Conservation (phyloP, 2,113 vertebrate genomes). For the Cynoglossus semilaevis region DNA sequence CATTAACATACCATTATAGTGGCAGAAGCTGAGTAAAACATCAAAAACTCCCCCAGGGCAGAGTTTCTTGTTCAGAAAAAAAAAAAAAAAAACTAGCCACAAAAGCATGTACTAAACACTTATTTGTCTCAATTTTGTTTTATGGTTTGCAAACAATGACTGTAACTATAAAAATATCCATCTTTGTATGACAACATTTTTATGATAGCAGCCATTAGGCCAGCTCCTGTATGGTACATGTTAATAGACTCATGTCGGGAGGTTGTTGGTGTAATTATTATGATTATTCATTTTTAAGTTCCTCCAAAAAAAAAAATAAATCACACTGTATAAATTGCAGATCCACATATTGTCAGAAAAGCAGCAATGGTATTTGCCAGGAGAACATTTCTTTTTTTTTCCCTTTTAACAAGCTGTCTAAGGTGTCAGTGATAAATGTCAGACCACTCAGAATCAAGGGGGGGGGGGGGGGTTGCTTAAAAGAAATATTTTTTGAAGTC, state of each 20-base stretch:
- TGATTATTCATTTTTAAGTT: background rate
- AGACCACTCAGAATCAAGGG: constrained; percentile 34
- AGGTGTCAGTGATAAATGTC: constrained; percentile 26
- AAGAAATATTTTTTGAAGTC: constrained; percentile 20
- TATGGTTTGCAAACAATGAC: background rate
- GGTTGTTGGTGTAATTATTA: constrained; percentile 6
- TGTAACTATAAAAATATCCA: background rate
- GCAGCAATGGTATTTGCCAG: constrained; percentile 16
- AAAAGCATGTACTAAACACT: no score
- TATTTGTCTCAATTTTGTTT: background rate
- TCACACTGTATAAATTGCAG: constrained; percentile 13
- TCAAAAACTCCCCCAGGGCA: no score
- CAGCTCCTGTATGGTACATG: background rate
- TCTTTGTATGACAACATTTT: no score
- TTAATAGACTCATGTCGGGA: background rate
- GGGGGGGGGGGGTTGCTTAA: constrained; percentile 9
- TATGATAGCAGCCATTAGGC: no score
- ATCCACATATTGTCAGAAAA: constrained; percentile 22
- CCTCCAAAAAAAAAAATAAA: background rate
- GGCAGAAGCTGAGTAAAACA: no score
- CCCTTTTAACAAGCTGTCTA: constrained; percentile 8
- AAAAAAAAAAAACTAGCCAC: no score
- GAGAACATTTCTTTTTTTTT: constrained; percentile 4
- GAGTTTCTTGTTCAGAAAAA: no score
- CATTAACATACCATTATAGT: no score